phyloP scores from a whole-genome alignment of 2,888 invertebrate genomes.

The Pterobdella sp. region DNA sequence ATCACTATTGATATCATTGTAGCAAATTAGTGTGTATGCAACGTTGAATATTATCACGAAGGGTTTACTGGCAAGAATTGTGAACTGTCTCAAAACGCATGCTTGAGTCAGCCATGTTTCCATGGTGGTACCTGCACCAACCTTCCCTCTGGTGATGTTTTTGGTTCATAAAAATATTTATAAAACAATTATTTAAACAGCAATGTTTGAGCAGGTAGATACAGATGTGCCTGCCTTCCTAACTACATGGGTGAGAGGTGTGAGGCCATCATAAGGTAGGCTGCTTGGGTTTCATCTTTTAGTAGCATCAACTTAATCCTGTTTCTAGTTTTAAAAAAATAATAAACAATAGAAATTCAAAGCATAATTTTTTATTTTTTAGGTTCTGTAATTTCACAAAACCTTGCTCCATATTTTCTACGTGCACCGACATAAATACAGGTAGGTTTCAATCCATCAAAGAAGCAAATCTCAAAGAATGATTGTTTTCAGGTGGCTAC shows the following conservation, averaged over 20 bases:
- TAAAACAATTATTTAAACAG: too few relatives aligned
- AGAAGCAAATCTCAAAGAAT: too few relatives aligned
- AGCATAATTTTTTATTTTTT: too few relatives aligned
- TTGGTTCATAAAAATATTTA: neutral
- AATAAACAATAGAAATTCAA: too few relatives aligned
- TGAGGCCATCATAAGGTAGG: neutral
- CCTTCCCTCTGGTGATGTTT: slow-evolving; percentile 7
- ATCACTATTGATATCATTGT: neutral
- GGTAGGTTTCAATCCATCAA: too few relatives aligned
- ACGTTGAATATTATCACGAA: too few relatives aligned
- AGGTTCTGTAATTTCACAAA: slow-evolving; percentile 5
- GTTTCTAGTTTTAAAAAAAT: too few relatives aligned
- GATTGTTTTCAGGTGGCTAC: slow-evolving; percentile 36
- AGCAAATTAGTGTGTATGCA: neutral
- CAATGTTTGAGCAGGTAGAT: too few relatives aligned
- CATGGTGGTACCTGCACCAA: slow-evolving; percentile 39
- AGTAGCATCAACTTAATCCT: too few relatives aligned
- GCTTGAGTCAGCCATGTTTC: slow-evolving; percentile 38
- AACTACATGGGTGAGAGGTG: slow-evolving; percentile 39
- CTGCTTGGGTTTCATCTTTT: neutral
- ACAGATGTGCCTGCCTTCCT: slow-evolving; percentile 37
- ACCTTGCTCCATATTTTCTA: neutral
- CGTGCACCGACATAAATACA: neutral
- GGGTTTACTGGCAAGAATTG: slow-evolving; percentile 24
- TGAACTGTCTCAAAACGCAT: slow-evolving; percentile 32